A percentile compares a stretch with the other conserved stretches of the same genome.
Conservation (phyloP, 2,113 vertebrate genomes). For the Felis catus region DNA sequence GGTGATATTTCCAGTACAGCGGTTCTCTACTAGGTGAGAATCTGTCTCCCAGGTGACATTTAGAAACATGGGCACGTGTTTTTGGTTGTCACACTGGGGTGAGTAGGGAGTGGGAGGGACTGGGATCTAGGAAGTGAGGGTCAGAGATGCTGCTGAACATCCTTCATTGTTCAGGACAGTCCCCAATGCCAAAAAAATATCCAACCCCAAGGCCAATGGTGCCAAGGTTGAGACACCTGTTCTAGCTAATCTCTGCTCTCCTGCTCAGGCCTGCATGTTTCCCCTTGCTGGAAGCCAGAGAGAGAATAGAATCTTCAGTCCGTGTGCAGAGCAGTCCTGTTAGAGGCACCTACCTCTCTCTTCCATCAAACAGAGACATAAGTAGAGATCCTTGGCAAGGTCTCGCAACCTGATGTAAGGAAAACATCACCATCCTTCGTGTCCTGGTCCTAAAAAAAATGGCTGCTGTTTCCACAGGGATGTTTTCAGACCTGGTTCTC, state of each 20-base stretch:
- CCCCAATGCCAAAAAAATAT: neutral
- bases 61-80: neutral
- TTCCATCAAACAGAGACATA: neutral
- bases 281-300: neutral
- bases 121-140: neutral
- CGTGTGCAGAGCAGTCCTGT: fast-evolving
- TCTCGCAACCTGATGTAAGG: neutral
- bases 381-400: neutral
- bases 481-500: neutral
- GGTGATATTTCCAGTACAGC: neutral
- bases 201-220: fast-evolving
- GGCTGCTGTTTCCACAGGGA: neutral
- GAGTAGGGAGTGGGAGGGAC: neutral
- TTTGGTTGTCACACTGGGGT: neutral
- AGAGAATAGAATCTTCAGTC: neutral
- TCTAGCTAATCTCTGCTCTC: neutral
- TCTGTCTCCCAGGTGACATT: neutral
- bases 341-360: fast-evolving
- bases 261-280: fast-evolving
- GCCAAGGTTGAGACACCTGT: fast-evolving
- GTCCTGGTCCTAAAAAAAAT: neutral
- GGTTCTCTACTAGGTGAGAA: neutral
- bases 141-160: neutral
- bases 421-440: neutral
- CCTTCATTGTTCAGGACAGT: neutral